A percentile compares a stretch with the other conserved stretches of the same genome.
These are phyloP conservation scores for Aspidapion aeneum DNA, from an alignment of 2,888 invertebrate genomes.

Conservation along the genomic window DNA sequence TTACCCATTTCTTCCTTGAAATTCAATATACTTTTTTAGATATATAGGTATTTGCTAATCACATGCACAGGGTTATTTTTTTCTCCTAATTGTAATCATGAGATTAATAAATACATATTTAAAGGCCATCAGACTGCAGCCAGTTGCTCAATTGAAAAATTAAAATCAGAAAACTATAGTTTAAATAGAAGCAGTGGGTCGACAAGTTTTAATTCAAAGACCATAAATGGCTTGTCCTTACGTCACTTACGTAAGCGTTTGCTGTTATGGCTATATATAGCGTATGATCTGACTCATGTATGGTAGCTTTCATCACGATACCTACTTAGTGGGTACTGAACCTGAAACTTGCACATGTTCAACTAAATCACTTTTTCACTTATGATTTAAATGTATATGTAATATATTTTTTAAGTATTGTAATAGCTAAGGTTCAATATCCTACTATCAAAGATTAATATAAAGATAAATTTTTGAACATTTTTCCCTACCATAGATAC, in stretches of 20 bases:
- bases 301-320: not conserved
- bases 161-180: not conserved
- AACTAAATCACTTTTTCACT: not conserved
- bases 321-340: not conserved
- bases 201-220: not conserved
- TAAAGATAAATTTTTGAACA: no score
- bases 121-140: not conserved
- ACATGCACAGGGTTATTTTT: not conserved
- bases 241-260: slow-evolving; percentile 31
- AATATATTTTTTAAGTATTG: no score
- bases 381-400: no score
- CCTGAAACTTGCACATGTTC: not conserved
- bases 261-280: slow-evolving; percentile 39
- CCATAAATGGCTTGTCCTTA: slow-evolving; percentile 27
- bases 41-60: not conserved
- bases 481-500: no score
- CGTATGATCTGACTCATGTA: slow-evolving; percentile 34
- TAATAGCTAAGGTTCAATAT: no score
- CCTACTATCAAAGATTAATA: no score
- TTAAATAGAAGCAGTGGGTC: not conserved
- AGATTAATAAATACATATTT: not conserved
- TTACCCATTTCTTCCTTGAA: not conserved
- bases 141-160: not conserved
- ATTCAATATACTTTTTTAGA: not conserved
- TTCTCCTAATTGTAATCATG: not conserved